Evolutionary conservation across 2,888 invertebrate species (phyloP).

Genomic region (Strigamia crassipes): DNA sequence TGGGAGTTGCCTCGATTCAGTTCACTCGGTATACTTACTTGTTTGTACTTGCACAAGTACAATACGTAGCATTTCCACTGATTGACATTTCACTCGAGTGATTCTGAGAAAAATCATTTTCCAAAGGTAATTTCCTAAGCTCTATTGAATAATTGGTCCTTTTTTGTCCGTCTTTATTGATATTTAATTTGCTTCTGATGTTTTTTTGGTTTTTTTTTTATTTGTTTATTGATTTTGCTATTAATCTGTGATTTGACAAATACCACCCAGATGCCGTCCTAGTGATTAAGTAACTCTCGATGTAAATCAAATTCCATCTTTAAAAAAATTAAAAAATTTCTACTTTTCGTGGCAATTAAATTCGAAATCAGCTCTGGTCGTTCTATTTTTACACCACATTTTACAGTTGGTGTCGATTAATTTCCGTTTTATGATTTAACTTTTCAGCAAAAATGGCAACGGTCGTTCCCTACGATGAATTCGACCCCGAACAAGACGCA

Average conservation of each 20-base stretch:
- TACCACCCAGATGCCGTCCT: neutral
- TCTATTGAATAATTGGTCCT: neutral
- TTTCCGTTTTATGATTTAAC: neutral
- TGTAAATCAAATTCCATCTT: neutral
- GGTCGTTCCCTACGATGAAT: slow-evolving; percentile 74
- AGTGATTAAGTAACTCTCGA: neutral
- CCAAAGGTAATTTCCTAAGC: neutral
- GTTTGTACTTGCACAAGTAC: too few relatives aligned
- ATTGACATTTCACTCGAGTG: neutral
- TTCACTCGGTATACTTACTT: neutral
- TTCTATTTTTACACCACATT: neutral
- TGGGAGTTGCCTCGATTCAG: neutral
- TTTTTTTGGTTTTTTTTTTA: neutral
- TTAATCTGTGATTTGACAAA: neutral
- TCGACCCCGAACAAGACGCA: slow-evolving; percentile 79
- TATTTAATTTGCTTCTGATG: too few relatives aligned
- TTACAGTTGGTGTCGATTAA: neutral
- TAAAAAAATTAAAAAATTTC: too few relatives aligned
- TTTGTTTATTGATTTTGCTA: neutral
- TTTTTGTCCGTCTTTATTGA: neutral
- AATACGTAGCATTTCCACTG: neutral
- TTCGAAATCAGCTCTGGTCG: neutral
- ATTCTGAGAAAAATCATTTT: neutral
- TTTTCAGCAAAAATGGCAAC: slow-evolving; percentile 62
- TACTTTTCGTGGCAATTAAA: too few relatives aligned